Evolutionary conservation across 2,113 vertebrate species (phyloP).

Genomic region (Hassar affinis): DNA sequence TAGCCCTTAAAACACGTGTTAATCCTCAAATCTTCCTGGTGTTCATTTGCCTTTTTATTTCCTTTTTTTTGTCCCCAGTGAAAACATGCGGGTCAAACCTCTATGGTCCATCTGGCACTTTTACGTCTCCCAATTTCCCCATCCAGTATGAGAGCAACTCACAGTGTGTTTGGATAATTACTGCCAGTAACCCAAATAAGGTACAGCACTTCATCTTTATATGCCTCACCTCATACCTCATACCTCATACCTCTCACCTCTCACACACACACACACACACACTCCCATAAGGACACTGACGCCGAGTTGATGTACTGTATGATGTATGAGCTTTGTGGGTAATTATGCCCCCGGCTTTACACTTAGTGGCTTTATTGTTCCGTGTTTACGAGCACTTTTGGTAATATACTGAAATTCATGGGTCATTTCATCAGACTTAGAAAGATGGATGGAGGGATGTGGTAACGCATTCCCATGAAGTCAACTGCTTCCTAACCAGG

Average conservation of each 20-base stretch:
- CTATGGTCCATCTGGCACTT: constrained; percentile 74
- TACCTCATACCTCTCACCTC: too few relatives aligned
- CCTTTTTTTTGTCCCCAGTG: constrained; percentile 56
- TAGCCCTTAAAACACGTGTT: neutral
- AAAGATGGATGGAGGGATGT: neutral
- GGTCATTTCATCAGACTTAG: constrained; percentile 13
- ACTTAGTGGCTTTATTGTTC: constrained; percentile 9
- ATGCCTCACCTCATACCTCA: neutral
- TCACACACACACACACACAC: constrained; percentile 16
- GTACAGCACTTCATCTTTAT: constrained; percentile 50
- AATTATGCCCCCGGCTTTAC: constrained; percentile 57
- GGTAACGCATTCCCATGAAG: neutral
- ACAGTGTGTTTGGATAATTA: constrained; percentile 80
- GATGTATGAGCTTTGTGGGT: constrained; percentile 59
- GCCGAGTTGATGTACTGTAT: constrained; percentile 63
- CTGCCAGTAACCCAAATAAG: constrained; percentile 76
- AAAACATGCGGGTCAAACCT: constrained; percentile 78
- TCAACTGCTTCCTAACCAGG: too few relatives aligned
- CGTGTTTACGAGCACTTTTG: neutral
- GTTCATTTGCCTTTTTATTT: neutral
- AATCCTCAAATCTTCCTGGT: neutral
- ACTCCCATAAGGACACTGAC: constrained; percentile 40
- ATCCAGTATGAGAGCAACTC: constrained; percentile 81
- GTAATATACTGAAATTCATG: neutral
- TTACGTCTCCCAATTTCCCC: constrained; percentile 78